A percentile compares a stretch with the other conserved stretches of the same genome.
Conservation (phyloP, 2,888 invertebrate genomes). For the Troides helena region DNA sequence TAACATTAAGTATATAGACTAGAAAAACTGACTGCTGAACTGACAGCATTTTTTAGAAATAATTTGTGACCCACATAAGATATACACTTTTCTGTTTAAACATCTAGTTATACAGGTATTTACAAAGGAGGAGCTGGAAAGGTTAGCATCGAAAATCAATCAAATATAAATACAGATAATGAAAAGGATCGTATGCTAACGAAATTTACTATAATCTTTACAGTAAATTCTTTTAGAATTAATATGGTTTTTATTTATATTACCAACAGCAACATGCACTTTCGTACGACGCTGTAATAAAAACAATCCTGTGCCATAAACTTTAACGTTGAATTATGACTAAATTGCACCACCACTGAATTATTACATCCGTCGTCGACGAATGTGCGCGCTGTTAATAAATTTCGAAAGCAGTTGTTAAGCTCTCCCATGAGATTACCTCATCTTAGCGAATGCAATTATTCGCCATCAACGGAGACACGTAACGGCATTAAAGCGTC, state of each 20-base stretch:
- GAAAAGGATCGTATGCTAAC: too few species aligned
- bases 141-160: too few species aligned
- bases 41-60: too few species aligned
- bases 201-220: not conserved
- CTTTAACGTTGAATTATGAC: not conserved
- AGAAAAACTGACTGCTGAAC: too few species aligned
- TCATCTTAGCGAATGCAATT: conserved; percentile 35
- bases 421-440: conserved; percentile 32
- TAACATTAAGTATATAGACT: too few species aligned
- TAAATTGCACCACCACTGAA: conserved; percentile 7
- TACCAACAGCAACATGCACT: not conserved
- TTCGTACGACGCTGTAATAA: not conserved
- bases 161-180: too few species aligned
- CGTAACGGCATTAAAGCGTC: conserved; percentile 43
- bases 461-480: conserved; percentile 37
- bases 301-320: not conserved
- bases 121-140: too few species aligned
- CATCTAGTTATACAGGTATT: too few species aligned
- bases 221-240: not conserved
- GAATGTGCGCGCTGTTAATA: conserved; percentile 15
- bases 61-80: too few species aligned
- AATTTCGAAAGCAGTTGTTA: conserved; percentile 27
- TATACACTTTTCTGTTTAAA: too few species aligned
- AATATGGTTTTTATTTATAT: not conserved
- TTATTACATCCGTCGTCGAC: conserved; percentile 15